Evolutionary conservation across 2,797 vertebrate genomes (phyloP), one percentile per base, ranked within the genome.

Genomic region (Tenualosa ilisha): DNA sequence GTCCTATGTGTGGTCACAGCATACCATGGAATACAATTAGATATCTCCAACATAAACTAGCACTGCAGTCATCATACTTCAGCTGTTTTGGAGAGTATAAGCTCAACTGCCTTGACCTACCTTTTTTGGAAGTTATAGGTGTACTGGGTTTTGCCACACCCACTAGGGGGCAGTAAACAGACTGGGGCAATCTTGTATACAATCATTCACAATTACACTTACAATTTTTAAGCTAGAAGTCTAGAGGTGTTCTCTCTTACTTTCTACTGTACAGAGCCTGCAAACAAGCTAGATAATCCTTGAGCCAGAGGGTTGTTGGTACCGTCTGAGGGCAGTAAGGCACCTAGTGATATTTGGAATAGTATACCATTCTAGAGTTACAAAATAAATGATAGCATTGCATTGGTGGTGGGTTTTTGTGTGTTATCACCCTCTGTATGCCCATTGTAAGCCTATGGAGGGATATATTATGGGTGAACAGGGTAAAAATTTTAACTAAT

Each of bases 101-200:
- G 49, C 13, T 3, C 13, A 50, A 9, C 40, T 50, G 75, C 43
- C 63, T 43, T 68, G 83, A 63, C 85, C 84, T 86, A 86, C 84
- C 82, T 89, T 87, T 89, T 87, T 82, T 85, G 24, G 13, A 46
- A 46, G 72, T 22, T 88, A 89, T 87, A 88, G 84, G 84, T 90
- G 88, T 90, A 92, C 89, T 89, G 53, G 85, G 88, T 87, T 88
- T 90, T 88, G 85, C 88, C 92, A 91, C 89, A 63, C 49, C 92
- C 92, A 93, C 90, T 86, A 88, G 89, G 81, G 87, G 86, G 87
- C 89, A 91, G 87, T 87, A 86, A 84, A 86, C 65, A 86, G 82
- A 85, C 51, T 17, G 83, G 81, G 85, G 88, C 87, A 92, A 90
- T 51, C 7, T 51, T 51, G 50, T 7, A 50, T 87, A 86, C 84